Conservation (phyloP, 2,797 vertebrate species). For the Ictinia mississippiensis region DNA sequence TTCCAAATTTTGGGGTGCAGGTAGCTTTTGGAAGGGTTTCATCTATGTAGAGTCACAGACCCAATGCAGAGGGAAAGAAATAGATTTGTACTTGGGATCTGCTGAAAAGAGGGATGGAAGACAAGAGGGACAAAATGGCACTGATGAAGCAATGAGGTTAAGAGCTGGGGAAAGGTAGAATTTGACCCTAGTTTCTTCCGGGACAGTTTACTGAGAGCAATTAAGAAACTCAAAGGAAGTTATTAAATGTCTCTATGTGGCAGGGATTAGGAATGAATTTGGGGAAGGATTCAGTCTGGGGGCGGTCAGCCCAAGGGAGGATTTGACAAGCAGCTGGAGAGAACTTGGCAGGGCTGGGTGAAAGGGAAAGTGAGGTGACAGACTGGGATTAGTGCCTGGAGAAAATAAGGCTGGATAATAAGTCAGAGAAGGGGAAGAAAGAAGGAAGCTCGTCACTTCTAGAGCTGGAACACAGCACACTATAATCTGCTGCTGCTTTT, state of each 20-base stretch:
- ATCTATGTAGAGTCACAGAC: not conserved
- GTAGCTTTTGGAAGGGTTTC: not conserved
- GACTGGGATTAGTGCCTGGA: not conserved
- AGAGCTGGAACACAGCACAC: fast-evolving
- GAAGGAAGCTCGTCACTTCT: not conserved
- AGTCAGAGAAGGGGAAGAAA: not conserved
- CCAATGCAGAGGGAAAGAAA: not conserved
- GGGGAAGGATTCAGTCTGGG: not conserved
- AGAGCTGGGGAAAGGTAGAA: not conserved
- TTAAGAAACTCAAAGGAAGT: not conserved
- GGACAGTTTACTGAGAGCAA: not conserved
- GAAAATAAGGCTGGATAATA: not conserved
- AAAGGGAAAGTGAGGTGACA: not conserved
- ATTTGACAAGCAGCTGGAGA: not conserved
- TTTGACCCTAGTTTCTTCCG: not conserved
- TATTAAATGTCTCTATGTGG: not conserved
- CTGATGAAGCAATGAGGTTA: not conserved
- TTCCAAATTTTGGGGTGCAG: not conserved
- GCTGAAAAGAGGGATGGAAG: not conserved
- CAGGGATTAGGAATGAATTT: not conserved
- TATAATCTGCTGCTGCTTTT: not conserved
- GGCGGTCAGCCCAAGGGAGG: not conserved
- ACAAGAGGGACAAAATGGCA: not conserved
- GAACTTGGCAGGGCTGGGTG: not conserved
- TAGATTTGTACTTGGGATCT: not conserved